phyloP scores from a whole-genome alignment of 2,888 invertebrate genomes.

The Bugula neritina region DNA sequence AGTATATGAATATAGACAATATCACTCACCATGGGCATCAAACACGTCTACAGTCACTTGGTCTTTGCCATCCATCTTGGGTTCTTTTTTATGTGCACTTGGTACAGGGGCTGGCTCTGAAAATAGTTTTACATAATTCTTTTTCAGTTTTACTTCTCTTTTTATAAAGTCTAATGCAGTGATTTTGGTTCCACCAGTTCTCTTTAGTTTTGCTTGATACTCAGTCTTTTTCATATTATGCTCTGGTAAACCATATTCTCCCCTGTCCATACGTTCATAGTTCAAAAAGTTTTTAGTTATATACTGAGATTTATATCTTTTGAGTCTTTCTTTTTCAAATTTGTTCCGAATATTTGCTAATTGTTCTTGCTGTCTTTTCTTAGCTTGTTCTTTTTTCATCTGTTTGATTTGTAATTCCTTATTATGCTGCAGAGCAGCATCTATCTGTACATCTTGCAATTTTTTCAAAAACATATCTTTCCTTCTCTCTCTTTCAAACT shows the following conservation, averaged over 20 bases:
- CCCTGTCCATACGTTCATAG: conserved; percentile 14
- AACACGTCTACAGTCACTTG: background rate
- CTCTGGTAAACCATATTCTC: conserved; percentile 25
- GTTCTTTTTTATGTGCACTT: background rate
- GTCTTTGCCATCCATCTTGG: conserved; percentile 23
- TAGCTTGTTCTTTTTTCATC: conserved; percentile 14
- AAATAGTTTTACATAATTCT: conserved; percentile 15
- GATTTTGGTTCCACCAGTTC: background rate
- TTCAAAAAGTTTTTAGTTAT: conserved; percentile 25
- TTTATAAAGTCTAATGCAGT: conserved; percentile 6
- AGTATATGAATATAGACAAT: no score
- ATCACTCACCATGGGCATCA: conserved; percentile 10
- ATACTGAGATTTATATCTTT: conserved; percentile 24
- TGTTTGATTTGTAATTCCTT: background rate
- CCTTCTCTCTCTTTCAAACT: conserved; percentile 1
- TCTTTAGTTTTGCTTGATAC: conserved; percentile 4
- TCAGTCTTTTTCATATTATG: background rate
- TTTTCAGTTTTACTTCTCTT: conserved; percentile 17
- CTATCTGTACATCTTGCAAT: conserved; percentile 14
- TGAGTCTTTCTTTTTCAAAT: conserved; percentile 16
- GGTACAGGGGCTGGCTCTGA: background rate
- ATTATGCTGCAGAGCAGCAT: conserved; percentile 18
- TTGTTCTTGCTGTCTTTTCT: conserved; percentile 16
- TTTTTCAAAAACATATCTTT: conserved; percentile 9
- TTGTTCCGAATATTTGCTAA: background rate